phyloP scores from a whole-genome alignment of 1,140 invertebrate genomes.

The Pachyrhynchus sulphureomaculatus region DNA sequence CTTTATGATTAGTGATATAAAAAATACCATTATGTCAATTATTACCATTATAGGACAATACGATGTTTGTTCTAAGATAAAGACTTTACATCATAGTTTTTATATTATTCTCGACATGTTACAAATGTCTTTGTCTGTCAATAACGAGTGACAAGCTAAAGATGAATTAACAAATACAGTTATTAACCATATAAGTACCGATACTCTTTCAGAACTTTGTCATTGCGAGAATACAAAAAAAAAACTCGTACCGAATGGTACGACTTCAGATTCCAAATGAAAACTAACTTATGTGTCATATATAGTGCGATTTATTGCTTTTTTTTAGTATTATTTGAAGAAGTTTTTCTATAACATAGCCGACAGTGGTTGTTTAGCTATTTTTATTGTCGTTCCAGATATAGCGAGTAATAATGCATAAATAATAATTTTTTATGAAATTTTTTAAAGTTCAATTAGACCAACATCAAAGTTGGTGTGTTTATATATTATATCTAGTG shows the following conservation, averaged over 20 bases:
- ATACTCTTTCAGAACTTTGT: constrained; percentile 6
- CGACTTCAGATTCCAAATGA: neutral
- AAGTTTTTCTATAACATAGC: neutral
- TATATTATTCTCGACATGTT: too few relatives aligned
- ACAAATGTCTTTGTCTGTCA: too few relatives aligned
- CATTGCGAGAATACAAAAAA: neutral
- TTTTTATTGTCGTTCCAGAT: neutral
- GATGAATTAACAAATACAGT: constrained; percentile 26
- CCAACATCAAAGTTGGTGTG: too few relatives aligned
- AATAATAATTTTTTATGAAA: too few relatives aligned
- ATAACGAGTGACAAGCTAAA: neutral
- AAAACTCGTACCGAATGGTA: constrained; percentile 1
- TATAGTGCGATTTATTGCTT: constrained; percentile 5
- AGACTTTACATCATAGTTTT: too few relatives aligned
- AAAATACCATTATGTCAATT: too few relatives aligned
- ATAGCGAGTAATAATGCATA: too few relatives aligned
- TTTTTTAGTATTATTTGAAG: constrained; percentile 11
- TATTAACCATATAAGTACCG: constrained; percentile 19
- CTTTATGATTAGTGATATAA: too few relatives aligned
- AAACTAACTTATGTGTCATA: constrained; percentile 7
- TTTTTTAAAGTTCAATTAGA: too few relatives aligned
- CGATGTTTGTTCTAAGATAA: too few relatives aligned
- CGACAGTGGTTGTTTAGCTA: neutral
- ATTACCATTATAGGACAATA: too few relatives aligned
- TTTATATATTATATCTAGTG: too few relatives aligned